Conservation (phyloP, 2,113 vertebrate genomes). For the Salvelinus alpinus region DNA sequence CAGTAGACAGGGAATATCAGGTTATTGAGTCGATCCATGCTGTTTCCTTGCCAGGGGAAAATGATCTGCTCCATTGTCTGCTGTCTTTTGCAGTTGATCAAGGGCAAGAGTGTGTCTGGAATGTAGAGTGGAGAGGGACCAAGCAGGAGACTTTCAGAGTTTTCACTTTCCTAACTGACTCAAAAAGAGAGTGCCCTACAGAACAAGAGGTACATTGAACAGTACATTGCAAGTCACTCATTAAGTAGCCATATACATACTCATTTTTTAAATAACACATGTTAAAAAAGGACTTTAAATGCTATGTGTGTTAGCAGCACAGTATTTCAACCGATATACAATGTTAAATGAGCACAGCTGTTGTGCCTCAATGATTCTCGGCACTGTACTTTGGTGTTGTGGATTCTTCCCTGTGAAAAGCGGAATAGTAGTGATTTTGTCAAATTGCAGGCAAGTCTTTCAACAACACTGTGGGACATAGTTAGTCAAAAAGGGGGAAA, state of each 20-base stretch:
- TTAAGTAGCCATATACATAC: not conserved
- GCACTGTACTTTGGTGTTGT: slow-evolving; percentile 73
- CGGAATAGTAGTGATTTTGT: slow-evolving; percentile 75
- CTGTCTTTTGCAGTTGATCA: slow-evolving; percentile 72
- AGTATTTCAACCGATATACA: slow-evolving; percentile 41
- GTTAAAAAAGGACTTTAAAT: slow-evolving; percentile 43
- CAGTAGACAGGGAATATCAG: slow-evolving; percentile 75
- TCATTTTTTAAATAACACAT: slow-evolving; percentile 21
- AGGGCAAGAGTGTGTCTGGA: slow-evolving; percentile 68
- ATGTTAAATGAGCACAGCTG: slow-evolving; percentile 62
- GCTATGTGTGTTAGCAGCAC: slow-evolving; percentile 15
- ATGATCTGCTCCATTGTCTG: slow-evolving; percentile 71
- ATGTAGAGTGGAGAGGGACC: slow-evolving; percentile 59
- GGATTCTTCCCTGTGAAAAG: slow-evolving; percentile 67
- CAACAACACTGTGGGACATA: slow-evolving; percentile 62
- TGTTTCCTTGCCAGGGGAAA: slow-evolving; percentile 72
- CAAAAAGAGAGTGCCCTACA: slow-evolving; percentile 6
- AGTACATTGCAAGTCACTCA: slow-evolving; percentile 34
- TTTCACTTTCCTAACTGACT: slow-evolving; percentile 51
- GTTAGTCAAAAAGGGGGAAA: slow-evolving; percentile 62
- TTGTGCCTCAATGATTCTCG: slow-evolving; percentile 59
- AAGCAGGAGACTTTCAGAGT: slow-evolving; percentile 24
- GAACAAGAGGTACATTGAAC: slow-evolving; percentile 36
- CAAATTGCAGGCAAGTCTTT: slow-evolving; percentile 72
- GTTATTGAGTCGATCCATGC: slow-evolving; percentile 81